A percentile compares a stretch with the other conserved stretches of the same genome.
Evolutionary conservation across 30 jellyfish, hydroid and myxozoan genomes (phyloP).

Genomic region (Sanderia malayensis): DNA sequence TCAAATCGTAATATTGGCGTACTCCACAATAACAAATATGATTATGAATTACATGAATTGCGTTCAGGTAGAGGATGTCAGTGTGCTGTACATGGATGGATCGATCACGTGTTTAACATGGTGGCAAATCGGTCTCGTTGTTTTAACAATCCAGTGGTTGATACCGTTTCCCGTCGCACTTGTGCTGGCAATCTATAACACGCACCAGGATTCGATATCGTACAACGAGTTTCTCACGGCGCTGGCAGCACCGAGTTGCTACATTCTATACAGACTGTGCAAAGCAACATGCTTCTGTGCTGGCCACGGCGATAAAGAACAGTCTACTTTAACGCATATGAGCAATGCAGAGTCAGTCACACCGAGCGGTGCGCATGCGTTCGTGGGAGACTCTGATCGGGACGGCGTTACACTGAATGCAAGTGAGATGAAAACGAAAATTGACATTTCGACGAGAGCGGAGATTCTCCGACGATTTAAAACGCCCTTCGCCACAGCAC

Average conservation of each 20-base stretch:
- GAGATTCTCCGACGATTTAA: constrained; percentile 72
- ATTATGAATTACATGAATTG: constrained; percentile 73
- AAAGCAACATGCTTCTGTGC: no score
- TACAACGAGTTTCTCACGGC: constrained; percentile 64
- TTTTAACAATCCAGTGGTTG: constrained; percentile 65
- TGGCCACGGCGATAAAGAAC: no score
- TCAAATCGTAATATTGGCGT: constrained; percentile 69
- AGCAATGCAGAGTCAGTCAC: no score
- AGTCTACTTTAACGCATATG: no score
- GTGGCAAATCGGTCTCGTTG: constrained; percentile 71
- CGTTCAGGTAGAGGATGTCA: constrained; percentile 63
- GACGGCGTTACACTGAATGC: no score
- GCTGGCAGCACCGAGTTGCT: constrained; percentile 79
- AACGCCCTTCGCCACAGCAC: constrained; percentile 48
- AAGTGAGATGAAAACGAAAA: background rate
- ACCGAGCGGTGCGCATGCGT: no score
- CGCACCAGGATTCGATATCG: constrained; percentile 23
- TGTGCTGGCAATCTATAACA: constrained; percentile 39
- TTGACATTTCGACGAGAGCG: constrained; percentile 19
- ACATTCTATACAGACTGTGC: no score
- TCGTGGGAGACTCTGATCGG: no score
- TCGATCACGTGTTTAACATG: constrained; percentile 70
- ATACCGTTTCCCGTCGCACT: constrained; percentile 89
- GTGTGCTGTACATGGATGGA: constrained; percentile 89
- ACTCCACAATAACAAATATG: constrained; percentile 83